Conservation (phyloP, 2,113 vertebrate genomes). For the Dunckerocampus dactyliophorus region DNA sequence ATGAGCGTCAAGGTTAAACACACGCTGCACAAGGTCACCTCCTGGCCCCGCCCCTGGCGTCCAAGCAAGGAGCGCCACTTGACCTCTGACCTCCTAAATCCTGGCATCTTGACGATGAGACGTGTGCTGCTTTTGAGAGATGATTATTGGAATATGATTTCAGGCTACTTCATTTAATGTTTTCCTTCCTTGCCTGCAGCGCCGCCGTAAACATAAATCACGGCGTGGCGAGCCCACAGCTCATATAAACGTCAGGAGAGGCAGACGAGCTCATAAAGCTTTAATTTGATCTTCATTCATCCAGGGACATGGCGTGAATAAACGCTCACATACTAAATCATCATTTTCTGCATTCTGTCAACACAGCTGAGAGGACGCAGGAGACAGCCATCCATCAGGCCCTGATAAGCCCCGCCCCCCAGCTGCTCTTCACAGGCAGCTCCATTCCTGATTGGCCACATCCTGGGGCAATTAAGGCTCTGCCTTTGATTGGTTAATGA, state of each 20-base stretch:
- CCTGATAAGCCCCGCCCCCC: constrained; percentile 14
- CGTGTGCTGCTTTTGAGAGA: constrained; percentile 23
- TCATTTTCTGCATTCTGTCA: constrained; percentile 59
- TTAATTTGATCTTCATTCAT: constrained; percentile 72
- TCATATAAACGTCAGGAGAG: constrained; percentile 69
- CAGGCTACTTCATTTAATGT: constrained; percentile 57
- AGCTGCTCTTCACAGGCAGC: constrained; percentile 20
- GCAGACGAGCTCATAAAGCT: constrained; percentile 69
- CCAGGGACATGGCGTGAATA: constrained; percentile 60
- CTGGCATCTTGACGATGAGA: background rate
- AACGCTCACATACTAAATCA: constrained; percentile 61
- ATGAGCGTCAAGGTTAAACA: too few species aligned
- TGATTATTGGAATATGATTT: constrained; percentile 48
- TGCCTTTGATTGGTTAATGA: background rate
- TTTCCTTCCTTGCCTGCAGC: constrained; percentile 8
- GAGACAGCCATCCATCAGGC: constrained; percentile 10
- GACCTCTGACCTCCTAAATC: background rate
- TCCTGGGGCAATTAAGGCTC: constrained; percentile 7
- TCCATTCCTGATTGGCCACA: constrained; percentile 30
- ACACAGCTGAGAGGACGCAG: constrained; percentile 6
- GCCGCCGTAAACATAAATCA: constrained; percentile 65
- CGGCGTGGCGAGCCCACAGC: constrained; percentile 38
- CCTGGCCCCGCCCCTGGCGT: too few species aligned
- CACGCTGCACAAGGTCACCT: too few species aligned
- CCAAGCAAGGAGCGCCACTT: too few species aligned